Evolutionary conservation across 1,140 invertebrate genomes (phyloP).

Genomic region (Micrasema minimum): DNA sequence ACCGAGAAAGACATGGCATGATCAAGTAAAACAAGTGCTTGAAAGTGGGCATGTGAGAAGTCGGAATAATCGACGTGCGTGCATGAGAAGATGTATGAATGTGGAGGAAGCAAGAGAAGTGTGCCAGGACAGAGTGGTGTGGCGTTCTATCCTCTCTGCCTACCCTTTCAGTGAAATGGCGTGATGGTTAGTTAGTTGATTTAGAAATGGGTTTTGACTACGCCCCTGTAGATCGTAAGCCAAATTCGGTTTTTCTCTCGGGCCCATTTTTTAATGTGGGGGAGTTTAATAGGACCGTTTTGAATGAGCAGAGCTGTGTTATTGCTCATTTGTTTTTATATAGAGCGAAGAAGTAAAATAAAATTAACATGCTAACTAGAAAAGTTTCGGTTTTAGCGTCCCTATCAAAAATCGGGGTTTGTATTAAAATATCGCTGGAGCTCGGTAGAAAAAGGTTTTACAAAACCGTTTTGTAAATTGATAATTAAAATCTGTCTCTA

Average conservation of each 20-base stretch:
- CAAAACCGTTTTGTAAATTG: conserved; percentile 24
- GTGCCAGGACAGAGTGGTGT: no score
- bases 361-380: conserved; percentile 50
- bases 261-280: conserved; percentile 8
- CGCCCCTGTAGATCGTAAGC: no score
- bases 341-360: conserved; percentile 44
- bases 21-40: no score
- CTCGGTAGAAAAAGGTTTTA: conserved; percentile 12
- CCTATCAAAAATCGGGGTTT: conserved; percentile 22
- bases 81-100: no score
- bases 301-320: conserved; percentile 16
- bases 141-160: no score
- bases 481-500: conserved; percentile 28
- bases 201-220: no score
- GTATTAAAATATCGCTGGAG: conserved; percentile 13
- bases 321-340: conserved; percentile 47
- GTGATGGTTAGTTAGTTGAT: no score
- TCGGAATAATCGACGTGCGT: no score
- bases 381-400: conserved; percentile 37
- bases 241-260: conserved; percentile 25
- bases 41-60: no score
- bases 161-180: no score
- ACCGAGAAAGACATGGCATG: no score
- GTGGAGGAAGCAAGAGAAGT: no score
- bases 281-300: conserved; percentile 1